Evolutionary conservation across 2,113 vertebrate genomes (phyloP).

Genomic region (Cyanoliseus patagonus): DNA sequence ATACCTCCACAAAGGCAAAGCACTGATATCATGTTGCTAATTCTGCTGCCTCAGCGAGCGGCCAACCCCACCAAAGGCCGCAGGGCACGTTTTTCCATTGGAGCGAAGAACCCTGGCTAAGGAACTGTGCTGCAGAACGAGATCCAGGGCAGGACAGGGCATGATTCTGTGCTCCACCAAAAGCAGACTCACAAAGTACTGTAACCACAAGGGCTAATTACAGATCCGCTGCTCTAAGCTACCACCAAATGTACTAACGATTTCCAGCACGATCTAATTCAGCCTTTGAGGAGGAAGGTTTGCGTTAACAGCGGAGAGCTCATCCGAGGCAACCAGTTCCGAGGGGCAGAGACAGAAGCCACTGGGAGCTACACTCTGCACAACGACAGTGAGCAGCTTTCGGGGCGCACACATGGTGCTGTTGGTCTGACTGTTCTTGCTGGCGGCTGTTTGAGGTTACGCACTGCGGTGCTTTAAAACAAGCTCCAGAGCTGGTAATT

Average conservation of each 20-base stretch:
- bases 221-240: not conserved
- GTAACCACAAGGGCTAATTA: not conserved
- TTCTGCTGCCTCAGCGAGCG: not conserved
- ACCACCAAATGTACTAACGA: not conserved
- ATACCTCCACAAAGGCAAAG: not conserved
- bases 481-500: not conserved
- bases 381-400: not conserved
- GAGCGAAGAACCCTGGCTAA: not conserved
- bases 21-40: not conserved
- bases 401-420: accelerated
- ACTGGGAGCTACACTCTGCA: not conserved
- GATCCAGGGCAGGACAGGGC: not conserved
- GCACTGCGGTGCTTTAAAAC: accelerated
- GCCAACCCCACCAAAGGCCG: not conserved
- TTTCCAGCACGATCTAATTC: not conserved
- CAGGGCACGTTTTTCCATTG: not conserved
- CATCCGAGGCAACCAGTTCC: accelerated
- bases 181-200: not conserved
- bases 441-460: not conserved
- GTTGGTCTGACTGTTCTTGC: not conserved
- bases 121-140: not conserved
- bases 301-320: not conserved
- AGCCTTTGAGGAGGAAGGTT: not conserved
- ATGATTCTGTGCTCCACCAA: not conserved
- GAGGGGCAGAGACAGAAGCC: not conserved